Percentiles rank a stretch among this genome's conserved stretches.
phyloP scores from a whole-genome alignment of 2,113 vertebrate species.

The Corvus hawaiiensis region DNA sequence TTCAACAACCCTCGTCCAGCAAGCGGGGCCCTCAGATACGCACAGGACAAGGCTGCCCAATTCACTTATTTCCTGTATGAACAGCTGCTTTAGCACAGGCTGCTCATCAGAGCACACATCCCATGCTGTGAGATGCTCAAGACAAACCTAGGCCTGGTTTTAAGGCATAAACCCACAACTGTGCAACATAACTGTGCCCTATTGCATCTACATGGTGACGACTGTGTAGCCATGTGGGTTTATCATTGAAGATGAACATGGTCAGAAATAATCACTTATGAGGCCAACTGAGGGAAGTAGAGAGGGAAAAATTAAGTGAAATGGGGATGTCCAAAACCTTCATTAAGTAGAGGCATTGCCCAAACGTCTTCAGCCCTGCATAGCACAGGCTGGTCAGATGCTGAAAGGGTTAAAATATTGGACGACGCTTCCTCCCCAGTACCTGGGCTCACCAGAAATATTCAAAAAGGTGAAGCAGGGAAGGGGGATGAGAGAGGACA shows the following conservation, averaged over 20 bases:
- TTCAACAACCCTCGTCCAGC: not conserved
- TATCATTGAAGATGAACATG: not conserved
- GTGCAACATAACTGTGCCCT: not conserved
- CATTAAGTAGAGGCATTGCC: not conserved
- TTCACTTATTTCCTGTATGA: accelerated
- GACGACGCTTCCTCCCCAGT: not conserved
- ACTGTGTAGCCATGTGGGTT: not conserved
- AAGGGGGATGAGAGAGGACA: accelerated
- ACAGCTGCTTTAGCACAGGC: not conserved
- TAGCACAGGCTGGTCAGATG: not conserved
- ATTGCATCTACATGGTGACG: accelerated
- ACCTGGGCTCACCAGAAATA: not conserved
- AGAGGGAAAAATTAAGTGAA: not conserved
- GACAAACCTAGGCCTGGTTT: not conserved
- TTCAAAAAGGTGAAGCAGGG: not conserved
- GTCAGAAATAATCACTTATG: not conserved
- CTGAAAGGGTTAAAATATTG: not conserved
- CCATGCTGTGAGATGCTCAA: not conserved
- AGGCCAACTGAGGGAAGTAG: not conserved
- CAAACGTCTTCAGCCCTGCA: not conserved
- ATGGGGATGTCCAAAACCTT: not conserved
- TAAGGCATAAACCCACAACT: accelerated
- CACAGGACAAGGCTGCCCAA: not conserved
- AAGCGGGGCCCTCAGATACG: accelerated
- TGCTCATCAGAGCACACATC: not conserved